Evolutionary conservation across 2,797 vertebrate species (phyloP).

Genomic region (Melanogrammus aeglefinus): DNA sequence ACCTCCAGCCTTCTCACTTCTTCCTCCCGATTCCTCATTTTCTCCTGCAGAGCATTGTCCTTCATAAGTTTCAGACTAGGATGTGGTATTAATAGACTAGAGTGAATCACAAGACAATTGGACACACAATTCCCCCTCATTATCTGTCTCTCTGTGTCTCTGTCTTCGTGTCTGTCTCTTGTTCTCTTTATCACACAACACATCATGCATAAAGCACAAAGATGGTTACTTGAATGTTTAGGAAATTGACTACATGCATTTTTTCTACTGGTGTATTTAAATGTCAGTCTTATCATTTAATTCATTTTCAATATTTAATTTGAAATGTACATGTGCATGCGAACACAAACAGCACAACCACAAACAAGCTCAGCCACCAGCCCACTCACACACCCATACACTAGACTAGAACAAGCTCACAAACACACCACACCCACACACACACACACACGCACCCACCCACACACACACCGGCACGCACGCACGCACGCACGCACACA

Average conservation of each 20-base stretch:
- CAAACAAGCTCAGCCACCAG: constrained; percentile 2
- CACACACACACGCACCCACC: constrained; percentile 9
- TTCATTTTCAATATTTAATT: neutral
- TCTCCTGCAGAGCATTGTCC: constrained; percentile 59
- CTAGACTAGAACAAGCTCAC: neutral
- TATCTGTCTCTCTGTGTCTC: neutral
- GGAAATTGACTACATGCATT: neutral
- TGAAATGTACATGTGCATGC: constrained; percentile 7
- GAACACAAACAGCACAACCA: constrained; percentile 4
- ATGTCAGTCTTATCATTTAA: neutral
- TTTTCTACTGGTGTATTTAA: neutral
- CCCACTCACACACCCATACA: no score
- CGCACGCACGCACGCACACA: neutral
- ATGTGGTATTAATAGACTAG: constrained; percentile 63
- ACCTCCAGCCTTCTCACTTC: constrained; percentile 80
- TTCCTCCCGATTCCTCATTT: constrained; percentile 85
- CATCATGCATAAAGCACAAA: neutral
- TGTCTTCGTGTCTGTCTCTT: neutral
- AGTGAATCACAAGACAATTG: constrained; percentile 59
- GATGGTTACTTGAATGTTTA: neutral
- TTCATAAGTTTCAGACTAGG: constrained; percentile 40
- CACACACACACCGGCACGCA: neutral
- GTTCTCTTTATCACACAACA: neutral
- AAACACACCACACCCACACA: neutral
- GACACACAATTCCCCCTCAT: constrained; percentile 9